A percentile compares a stretch with the other conserved stretches of the same genome.
These are phyloP conservation scores for Crotalus viridis DNA, from an alignment of 2,113 vertebrate genomes.

Conservation along the genomic window DNA sequence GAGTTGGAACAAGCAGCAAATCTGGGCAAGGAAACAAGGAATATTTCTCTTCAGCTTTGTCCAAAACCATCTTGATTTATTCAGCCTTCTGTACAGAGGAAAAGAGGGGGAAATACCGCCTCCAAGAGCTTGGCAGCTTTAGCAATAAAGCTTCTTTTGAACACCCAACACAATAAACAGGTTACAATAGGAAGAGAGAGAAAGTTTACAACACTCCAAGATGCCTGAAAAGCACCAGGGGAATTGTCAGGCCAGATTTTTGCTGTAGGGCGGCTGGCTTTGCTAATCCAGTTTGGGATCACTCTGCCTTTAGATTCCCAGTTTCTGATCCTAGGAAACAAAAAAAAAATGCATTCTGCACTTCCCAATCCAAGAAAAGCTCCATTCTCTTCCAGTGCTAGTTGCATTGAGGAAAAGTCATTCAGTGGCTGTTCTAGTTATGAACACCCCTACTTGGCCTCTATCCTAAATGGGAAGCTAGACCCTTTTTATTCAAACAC, in stretches of 20 bases:
- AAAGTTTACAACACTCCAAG: background rate
- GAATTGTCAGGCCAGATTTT: background rate
- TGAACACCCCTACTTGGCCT: background rate
- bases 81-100: conserved; percentile 19
- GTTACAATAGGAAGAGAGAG: background rate
- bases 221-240: background rate
- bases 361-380: background rate
- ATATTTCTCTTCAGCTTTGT: conserved; percentile 55
- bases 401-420: background rate
- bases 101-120: background rate
- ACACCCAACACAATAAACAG: background rate
- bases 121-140: conserved; percentile 23
- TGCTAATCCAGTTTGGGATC: background rate
- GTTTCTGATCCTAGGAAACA: background rate
- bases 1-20: conserved; percentile 61
- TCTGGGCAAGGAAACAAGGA: conserved; percentile 64
- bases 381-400: background rate
- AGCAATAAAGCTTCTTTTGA: background rate
- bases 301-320: background rate
- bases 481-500: background rate
- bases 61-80: conserved; percentile 51
- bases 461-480: background rate
- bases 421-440: background rate
- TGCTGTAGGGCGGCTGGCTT: background rate
- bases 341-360: background rate